Base-by-base conservation (phyloP, 2,888 invertebrate genomes). In the Thecophora atra region DNA sequence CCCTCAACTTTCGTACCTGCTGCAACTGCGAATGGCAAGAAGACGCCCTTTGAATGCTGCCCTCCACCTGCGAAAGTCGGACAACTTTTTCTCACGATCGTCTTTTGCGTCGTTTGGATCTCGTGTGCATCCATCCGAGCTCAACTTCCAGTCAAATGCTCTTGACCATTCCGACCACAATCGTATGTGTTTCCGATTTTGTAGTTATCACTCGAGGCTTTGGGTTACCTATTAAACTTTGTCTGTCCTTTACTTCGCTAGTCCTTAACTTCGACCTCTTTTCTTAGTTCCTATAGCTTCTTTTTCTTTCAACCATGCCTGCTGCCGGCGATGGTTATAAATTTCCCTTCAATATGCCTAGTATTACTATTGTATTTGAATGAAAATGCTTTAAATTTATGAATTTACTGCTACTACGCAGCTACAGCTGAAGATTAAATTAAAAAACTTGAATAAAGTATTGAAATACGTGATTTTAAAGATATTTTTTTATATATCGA, bases 1-100 rank as follows among this genome's bases (percentile, higher is more conserved):
- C 67, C 63, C 58, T 67, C 71, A 37, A 65, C 15, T 44, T 21
- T 15, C 21, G 52, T 62, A 56, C 51, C 60, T 28, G 11, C 44
- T 64, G 64, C 44, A 47, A 64, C 24, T 47, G 69, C 60, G 58
- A 56, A 52, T 60, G 58, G 47, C 54, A 42, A 13, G 64, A 44
- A 54, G 56, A 64, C 56, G 63, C 64, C 72, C 69, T 52, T 68
- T 65, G 56, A 24, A 24, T 26, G 30, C 54, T 51, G 52, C 28
- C 67, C 67, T 64, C 26, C 47, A 52, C 37, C 67, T 74, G 72
- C 72, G 73, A 73, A 71, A 72, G 72, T 73, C 73, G 77, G 76
- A 75, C n/a, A 26, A 56, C 56, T 73, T 75, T 77, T 77, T 77
- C 77, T 77, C 77, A 77, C 77, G 75, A 73, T 76, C 75, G 75